Conservation (phyloP, 2,113 vertebrate genomes). For the Lophura nycthemera region DNA sequence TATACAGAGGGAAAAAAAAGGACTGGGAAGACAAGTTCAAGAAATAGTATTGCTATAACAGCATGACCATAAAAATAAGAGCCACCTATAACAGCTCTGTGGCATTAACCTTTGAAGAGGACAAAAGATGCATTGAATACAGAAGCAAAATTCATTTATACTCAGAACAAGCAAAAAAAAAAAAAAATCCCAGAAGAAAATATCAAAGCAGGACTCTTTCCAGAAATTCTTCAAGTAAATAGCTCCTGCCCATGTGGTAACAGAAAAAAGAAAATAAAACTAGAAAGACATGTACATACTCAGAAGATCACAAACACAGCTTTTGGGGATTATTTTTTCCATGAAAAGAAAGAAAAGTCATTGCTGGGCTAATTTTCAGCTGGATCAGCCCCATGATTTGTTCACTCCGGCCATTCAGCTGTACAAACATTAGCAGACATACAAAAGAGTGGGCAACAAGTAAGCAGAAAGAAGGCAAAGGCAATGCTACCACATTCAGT, state of each 20-base stretch:
- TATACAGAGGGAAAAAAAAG: constrained; percentile 48
- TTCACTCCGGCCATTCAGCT: constrained; percentile 38
- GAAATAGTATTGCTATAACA: constrained; percentile 56
- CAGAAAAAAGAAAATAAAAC: constrained; percentile 64
- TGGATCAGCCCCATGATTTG: neutral
- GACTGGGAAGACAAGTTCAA: constrained; percentile 60
- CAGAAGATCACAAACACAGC: constrained; percentile 70
- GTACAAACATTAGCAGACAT: constrained; percentile 8
- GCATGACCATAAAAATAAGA: constrained; percentile 69
- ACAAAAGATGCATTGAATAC: constrained; percentile 61
- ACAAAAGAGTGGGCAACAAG: constrained; percentile 51
- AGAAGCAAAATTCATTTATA: constrained; percentile 64
- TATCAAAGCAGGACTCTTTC: constrained; percentile 68
- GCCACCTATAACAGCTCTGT: constrained; percentile 59
- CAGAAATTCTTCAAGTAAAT: constrained; percentile 70
- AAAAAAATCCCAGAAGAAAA: constrained; percentile 67
- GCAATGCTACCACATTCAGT: neutral
- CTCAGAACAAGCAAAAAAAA: constrained; percentile 55
- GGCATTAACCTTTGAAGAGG: constrained; percentile 65
- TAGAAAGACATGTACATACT: constrained; percentile 59
- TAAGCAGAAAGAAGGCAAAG: constrained; percentile 25
- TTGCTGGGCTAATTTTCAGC: constrained; percentile 46
- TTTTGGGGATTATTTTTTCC: constrained; percentile 47
- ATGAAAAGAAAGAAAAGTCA: constrained; percentile 44
- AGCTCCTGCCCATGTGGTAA: constrained; percentile 44